These are phyloP conservation scores for Anthonomus grandis DNA, from an alignment of 1,140 invertebrate species.

Conservation along the genomic window DNA sequence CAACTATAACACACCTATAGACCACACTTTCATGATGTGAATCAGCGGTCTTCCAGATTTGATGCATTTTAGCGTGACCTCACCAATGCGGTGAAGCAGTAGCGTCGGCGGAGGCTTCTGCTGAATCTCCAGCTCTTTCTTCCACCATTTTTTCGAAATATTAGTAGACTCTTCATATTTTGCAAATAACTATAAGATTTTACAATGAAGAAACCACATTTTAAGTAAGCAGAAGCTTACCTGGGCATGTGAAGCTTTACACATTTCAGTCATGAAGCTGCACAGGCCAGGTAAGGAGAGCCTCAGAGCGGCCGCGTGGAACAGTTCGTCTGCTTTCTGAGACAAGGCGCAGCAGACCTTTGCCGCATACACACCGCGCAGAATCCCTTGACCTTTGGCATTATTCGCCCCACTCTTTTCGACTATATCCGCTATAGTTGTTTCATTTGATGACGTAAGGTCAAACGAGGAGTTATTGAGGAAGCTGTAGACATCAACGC, in stretches of 20 bases:
- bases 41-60: conserved; percentile 82
- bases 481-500: conserved; percentile 79
- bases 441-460: conserved; percentile 31
- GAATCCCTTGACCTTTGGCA: conserved; percentile 61
- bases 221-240: conserved; percentile 44
- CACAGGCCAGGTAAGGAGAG: conserved; percentile 81
- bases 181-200: conserved; percentile 35
- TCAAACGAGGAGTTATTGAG: conserved; percentile 59
- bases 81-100: conserved; percentile 78
- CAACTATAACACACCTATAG: conserved; percentile 51
- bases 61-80: conserved; percentile 82
- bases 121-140: conserved; percentile 50
- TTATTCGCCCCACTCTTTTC: conserved; percentile 61
- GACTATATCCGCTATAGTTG: conserved; percentile 61
- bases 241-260: conserved; percentile 77
- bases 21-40: conserved; percentile 88
- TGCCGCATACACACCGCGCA: conserved; percentile 76
- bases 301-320: conserved; percentile 81
- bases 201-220: too few relatives aligned
- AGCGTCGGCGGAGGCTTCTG: conserved; percentile 51
- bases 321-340: conserved; percentile 79
- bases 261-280: conserved; percentile 76
- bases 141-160: conserved; percentile 56
- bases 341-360: conserved; percentile 83
- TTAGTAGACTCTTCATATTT: conserved; percentile 41